A percentile compares a stretch with the other conserved stretches of the same genome.
Conservation (phyloP, 2,113 vertebrate genomes). For the Lonchura striata region DNA sequence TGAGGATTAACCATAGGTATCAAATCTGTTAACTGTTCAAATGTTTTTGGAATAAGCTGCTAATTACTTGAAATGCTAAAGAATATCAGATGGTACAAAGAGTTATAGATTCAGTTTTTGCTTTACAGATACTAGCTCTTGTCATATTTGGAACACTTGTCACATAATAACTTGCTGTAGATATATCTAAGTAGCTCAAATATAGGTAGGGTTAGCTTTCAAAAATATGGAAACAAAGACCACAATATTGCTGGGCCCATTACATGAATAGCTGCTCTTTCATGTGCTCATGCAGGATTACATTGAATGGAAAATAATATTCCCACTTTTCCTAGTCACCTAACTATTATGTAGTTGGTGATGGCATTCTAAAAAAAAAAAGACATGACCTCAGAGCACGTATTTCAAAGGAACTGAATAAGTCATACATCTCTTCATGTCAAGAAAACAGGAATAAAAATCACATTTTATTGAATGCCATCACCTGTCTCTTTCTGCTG, state of each 20-base stretch:
- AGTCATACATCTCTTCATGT: conserved; percentile 54
- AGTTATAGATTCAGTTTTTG: conserved; percentile 49
- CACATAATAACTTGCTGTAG: conserved; percentile 30
- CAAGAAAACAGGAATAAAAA: conserved; percentile 65
- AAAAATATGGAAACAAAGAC: conserved; percentile 39
- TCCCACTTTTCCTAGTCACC: conserved; percentile 19
- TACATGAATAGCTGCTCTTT: background rate
- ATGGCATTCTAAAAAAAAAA: background rate
- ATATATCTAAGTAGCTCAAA: background rate
- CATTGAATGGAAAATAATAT: conserved; percentile 38
- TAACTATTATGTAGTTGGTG: conserved; percentile 34
- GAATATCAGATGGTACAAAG: conserved; percentile 72
- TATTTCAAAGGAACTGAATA: conserved; percentile 45
- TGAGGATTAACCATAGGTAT: conserved; percentile 82
- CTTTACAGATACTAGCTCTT: conserved; percentile 27
- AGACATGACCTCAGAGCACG: conserved; percentile 50
- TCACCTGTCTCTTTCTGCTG: conserved; percentile 62
- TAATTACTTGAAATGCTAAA: conserved; percentile 77
- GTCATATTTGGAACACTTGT: conserved; percentile 20
- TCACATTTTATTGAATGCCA: conserved; percentile 65
- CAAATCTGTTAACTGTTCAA: conserved; percentile 78
- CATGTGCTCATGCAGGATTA: background rate
- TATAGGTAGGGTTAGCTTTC: conserved; percentile 19
- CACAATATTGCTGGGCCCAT: background rate
- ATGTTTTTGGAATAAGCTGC: conserved; percentile 77